Percentiles rank a stretch among this genome's conserved stretches.
Evolutionary conservation across 1,140 invertebrate species (phyloP).

Genomic region (Sarcophaga bullata): DNA sequence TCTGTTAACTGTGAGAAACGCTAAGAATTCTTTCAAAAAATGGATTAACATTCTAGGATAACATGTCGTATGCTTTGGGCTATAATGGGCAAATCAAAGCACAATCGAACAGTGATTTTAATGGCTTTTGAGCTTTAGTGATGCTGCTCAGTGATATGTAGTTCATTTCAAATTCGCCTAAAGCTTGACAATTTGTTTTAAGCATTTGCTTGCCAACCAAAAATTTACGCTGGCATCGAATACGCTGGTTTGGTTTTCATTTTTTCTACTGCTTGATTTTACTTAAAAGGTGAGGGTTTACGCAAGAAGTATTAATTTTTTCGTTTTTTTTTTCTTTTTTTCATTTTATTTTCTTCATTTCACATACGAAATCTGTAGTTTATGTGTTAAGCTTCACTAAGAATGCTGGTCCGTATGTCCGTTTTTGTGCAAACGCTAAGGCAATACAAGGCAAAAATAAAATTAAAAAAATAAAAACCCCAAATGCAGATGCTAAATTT

Average conservation of each 20-base stretch:
- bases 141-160: not conserved
- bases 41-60: too few species aligned
- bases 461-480: not conserved
- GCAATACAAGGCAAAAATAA: not conserved
- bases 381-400: constrained; percentile 34
- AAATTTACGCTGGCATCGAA: constrained; percentile 14
- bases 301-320: constrained; percentile 44
- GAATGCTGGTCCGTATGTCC: constrained; percentile 1
- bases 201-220: not conserved
- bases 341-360: not conserved
- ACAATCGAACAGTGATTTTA: too few species aligned
- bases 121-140: too few species aligned
- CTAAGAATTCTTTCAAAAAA: too few species aligned
- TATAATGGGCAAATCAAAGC: too few species aligned
- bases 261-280: constrained; percentile 47
- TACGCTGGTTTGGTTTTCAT: constrained; percentile 53
- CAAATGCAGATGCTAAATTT: constrained; percentile 34
- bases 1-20: too few species aligned
- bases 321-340: not conserved
- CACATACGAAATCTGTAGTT: constrained; percentile 1
- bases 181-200: constrained; percentile 13
- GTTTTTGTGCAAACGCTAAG: not conserved
- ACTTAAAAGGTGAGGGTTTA: constrained; percentile 58
- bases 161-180: constrained; percentile 15
- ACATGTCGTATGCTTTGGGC: too few species aligned